Base-by-base conservation (phyloP, 1,140 invertebrate species). In the Berghia stephanieae region DNA sequence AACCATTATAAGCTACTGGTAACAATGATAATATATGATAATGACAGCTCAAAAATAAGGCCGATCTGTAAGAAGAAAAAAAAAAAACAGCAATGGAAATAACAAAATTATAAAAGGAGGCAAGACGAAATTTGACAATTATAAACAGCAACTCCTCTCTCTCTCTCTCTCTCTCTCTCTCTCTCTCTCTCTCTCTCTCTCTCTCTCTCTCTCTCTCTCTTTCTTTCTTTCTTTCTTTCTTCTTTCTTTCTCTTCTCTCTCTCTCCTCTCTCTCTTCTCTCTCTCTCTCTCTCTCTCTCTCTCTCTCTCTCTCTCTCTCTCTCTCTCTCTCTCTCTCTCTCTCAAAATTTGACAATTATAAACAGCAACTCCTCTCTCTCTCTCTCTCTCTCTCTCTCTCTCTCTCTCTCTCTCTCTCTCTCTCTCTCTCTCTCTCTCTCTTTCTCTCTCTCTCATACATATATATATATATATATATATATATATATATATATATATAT, bases 261-360 rank as follows among this genome's bases (percentile, higher is more conserved):
- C 27, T 63, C 57, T 63, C 27, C 34, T 31, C 34, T 31, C 27
- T 31, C 27, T 27, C 27, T 31, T 63, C 10, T 10, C 10, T 63
- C 57, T 63, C 10, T 10, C 10, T 63, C 10, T 63, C 57, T 63
- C 10, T 63, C 27, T 63, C 57, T 27, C 57, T 16, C 27, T 63
- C 27, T 63, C 10, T 63, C 57, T 63, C 34, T 63, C 34, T 27
- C 34, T 16, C 57, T 16, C 10, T 27, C 27, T 63, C 27, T 27
- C 57, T 63, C 10, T 63, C 57, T 63, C 57, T 63, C 57, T 63
- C 57, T 27, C 10, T 63, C 57, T 63, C 57, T 10, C 57, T 63
- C 57, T 27, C 57, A 16, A 10, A 16, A 10, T 24, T 31, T 10
- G 18, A 10, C 57, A 63, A 10, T 10, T 8, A 31, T 31, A 63